Evolutionary conservation across 2,888 invertebrate genomes (phyloP), one percentile per base, ranked within the genome.

Genomic region (Parnassius smintheus): DNA sequence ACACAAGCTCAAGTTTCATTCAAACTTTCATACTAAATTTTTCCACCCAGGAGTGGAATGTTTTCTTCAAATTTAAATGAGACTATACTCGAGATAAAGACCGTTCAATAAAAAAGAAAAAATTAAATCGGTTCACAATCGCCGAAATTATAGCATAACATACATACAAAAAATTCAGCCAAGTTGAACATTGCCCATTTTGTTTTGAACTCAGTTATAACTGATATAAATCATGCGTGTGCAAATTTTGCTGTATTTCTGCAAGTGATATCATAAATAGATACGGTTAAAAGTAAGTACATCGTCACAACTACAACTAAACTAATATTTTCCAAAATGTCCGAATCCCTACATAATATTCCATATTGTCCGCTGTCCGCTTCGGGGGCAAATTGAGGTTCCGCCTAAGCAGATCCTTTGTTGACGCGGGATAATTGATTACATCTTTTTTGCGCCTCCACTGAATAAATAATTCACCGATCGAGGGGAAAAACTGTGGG

Each of bases 351-450:
- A 12, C 11, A 41, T 45, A 56, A 63, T 63, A 63, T 56, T 52
- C 59, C 56, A 59, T 51, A n/a, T 35, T 51, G 56, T 22, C 48
- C 57, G 53, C 56, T n/a, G 56, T 42, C 61, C 49, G 60, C 18
- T 56, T 3, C 51, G 52, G 56, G 35, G 8, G n/a, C 49, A 50
- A 48, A 54, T 18, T 49, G 41, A 48, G 53, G 48, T 42, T 35
- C 50, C 59, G 35, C 55, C 59, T 54, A 45, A 52, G 52, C 46
- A 22, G 56, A 56, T 51, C 56, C 52, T 56, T 56, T 59, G 64
- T 64, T 67, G 67, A 65, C 67, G 62, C 60, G 65, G 67, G 65
- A 64, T 67, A 67, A 65, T 64, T 65, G 67, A 67, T 67, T 64
- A 61, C 63, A 65, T 64, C 65, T 67, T 67, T 35, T 67, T 67